Base-by-base conservation (phyloP, 2,888 invertebrate genomes). In the Drosophila limbata region DNA sequence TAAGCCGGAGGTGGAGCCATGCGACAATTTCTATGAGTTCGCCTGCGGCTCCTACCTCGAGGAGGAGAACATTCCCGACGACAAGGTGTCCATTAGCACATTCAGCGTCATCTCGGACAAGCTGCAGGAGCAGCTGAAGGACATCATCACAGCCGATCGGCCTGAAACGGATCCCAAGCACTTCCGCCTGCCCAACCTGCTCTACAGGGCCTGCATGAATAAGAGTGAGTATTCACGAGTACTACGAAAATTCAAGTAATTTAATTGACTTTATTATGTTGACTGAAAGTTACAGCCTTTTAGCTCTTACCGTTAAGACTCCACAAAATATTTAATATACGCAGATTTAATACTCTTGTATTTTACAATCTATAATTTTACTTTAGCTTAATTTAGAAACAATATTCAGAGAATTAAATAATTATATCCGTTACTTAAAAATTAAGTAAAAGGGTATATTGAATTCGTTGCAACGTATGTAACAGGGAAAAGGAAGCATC, bases 11-110 rank as follows among this genome's bases (percentile, higher is more conserved):
- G 94, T 95, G 0, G 95, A 96, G 73, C 96, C 96, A 0, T 96
- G 96, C 86, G 95, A 96, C 83, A 95, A 96, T 90, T 96, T 96
- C 91, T 96, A 96, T 90, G 93, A 95, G 79, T 96, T 96, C 87
- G 94, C 96, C 5, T 96, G 96, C 84, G 96, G 96, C 4, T 94
- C 94, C 50, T 96, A 96, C 90, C 90, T 96, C 3, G 94, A 95
- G 73, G 93, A 94, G 21, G 95, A 95, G 4, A 93, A 93, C 67
- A 96, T 96, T 71, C 96, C 96, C 4, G 96, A 96, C 75, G 96
- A 96, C 64, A 92, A 93, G 81, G 91, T 92, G 1, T 89, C 92
- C 13, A 91, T 93, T 2, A 92, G 92, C 70, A 92, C 92, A 2
- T 93, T 93, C 78, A 92, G 93, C 1, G 83, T 92, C n/a, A 92